Base-by-base conservation (phyloP, 1,140 invertebrate genomes). In the Amyelois transitella region DNA sequence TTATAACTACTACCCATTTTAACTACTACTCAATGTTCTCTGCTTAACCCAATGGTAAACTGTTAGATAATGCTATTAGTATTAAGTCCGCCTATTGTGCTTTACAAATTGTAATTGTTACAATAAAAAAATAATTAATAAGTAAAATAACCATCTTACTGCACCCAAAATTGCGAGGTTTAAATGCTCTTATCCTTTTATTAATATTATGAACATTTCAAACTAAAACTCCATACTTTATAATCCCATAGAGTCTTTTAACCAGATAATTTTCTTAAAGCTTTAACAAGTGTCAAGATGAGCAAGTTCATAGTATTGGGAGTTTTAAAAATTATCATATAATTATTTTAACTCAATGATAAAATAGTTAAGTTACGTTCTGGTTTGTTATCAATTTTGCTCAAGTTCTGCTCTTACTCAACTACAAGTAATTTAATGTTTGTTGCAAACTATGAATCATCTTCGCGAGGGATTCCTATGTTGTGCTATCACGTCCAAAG, bases 241-340 rank as follows among this genome's bases (percentile, higher is more conserved):
- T 12, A 32, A 38, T 49, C 18, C 53, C 28, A 49, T 55, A 32
- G 53, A 28, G 28, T 8, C 25, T 43, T 38, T 52, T 52, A 20
- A 52, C 28, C 21, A 18, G 28, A 52, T 43, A 52, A 32, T 52
- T 52, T 52, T 52, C 50, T 52, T 18, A 18, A 43, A 52, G 49
- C 32, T 52, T 1, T 6, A 52, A 43, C 25, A 38, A 38, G 12
- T 52, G 20, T 49, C 12, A 49, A 49, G 32, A 24, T 17, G n/a
- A 49, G 21, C 6, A 49, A 49, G 20, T 49, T 49, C 8, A 17
- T 24, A 20, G 18, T n/a, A 48, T 24, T 49, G 20, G 17, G 21
- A 25, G 24, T 14, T 21, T 49, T 49, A 24, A 24, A 24, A 18
- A n/a, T n/a, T 10, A 28, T 6, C 25, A 28, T 28, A 28, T 28